Evolutionary conservation across 2,888 invertebrate species (phyloP), one percentile per base, ranked within the genome.

Genomic region (Aradus depressus): DNA sequence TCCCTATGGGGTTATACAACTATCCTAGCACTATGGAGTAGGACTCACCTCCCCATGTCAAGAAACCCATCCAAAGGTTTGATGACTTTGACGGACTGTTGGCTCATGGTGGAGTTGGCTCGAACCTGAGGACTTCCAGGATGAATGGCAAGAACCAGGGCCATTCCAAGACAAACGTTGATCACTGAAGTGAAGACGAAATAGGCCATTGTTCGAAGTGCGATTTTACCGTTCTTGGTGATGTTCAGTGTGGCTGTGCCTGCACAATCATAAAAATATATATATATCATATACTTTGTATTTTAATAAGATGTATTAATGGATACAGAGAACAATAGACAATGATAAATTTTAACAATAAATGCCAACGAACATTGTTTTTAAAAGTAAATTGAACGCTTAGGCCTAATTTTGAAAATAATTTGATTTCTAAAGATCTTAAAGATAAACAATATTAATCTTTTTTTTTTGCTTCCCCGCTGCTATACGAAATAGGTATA

Each of bases 201-300:
- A 65, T 87, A 89, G 1, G 81, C 70, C 45, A 89, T 69, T 1
- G 88, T 88, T 44, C 87, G 72, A n/a, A 86, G 70, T 0, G 88
- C 88, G 49, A 89, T 87, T 66, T 80, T 82, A 1, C 88, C 87
- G 68, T 89, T 88, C 77, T 87, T 81, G 58, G 81, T 81, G 0
- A 87, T 85, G 64, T 89, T 88, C 21, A 90, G 69, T 64, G 87
- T 86, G 8, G 89, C 87, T 31, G 87, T 86, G 10, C 88, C 88
- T 68, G 77, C 72, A 53, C 53, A 50, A 26, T 25, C 3, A 22
- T 18, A 31, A 43, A 8, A 2, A 4, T 43, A 43, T n/a, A n/a
- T n/a, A n/a, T n/a, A n/a, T n/a, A n/a, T n/a, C n/a, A n/a, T n/a
- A n/a, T n/a, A n/a, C n/a, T n/a, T n/a, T n/a, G n/a, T n/a, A n/a